These are phyloP conservation scores for Mus caroli DNA, from an alignment of 2,797 vertebrate species.

Conservation along the genomic window DNA sequence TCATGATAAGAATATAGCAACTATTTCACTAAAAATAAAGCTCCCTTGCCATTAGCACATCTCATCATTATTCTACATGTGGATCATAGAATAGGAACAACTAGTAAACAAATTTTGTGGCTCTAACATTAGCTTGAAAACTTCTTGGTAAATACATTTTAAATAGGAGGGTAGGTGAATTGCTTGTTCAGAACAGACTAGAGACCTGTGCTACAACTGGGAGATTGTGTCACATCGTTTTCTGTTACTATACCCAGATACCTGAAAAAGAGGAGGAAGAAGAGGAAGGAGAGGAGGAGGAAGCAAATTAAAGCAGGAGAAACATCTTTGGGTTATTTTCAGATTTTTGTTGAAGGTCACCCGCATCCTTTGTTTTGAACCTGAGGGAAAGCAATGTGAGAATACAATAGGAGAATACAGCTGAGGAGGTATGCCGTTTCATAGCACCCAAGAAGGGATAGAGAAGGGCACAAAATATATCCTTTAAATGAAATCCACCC, in stretches of 20 bases:
- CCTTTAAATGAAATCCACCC: background rate
- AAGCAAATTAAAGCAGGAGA: background rate
- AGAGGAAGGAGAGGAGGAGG: background rate
- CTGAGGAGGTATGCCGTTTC: rapidly evolving
- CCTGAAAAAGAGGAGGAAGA: background rate
- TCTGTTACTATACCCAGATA: background rate
- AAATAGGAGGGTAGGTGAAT: background rate
- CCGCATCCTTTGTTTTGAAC: background rate
- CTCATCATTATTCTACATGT: background rate
- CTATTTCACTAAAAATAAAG: background rate
- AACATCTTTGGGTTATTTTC: background rate
- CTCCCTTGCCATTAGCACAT: background rate
- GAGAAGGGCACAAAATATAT: background rate
- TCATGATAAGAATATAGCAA: background rate
- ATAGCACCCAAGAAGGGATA: background rate
- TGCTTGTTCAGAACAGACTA: background rate
- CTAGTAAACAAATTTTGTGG: background rate
- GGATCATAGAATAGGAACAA: background rate
- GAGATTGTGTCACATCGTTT: background rate
- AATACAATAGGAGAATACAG: background rate
- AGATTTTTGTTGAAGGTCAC: background rate
- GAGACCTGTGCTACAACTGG: background rate
- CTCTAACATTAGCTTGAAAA: background rate
- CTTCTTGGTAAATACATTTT: background rate
- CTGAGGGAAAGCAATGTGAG: background rate